Evolutionary conservation across 1,140 invertebrate species (phyloP).

Genomic region (Glomeris maerens): DNA sequence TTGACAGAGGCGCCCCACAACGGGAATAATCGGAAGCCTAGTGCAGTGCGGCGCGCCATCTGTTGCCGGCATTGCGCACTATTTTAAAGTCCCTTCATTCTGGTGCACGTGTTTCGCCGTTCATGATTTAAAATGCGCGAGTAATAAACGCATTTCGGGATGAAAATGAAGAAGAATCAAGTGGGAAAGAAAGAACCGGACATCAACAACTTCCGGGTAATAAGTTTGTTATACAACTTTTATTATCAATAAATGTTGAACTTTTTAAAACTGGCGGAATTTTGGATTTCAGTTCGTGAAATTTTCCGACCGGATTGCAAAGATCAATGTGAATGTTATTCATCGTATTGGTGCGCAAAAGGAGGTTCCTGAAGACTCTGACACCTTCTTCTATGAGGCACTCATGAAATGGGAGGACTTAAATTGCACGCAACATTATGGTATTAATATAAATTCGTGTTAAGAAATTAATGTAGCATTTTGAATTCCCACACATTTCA

Average conservation of each 20-base stretch:
- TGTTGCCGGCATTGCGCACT: too few relatives aligned
- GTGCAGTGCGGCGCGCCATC: too few relatives aligned
- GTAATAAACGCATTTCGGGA: too few relatives aligned
- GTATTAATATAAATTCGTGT: constrained; percentile 23
- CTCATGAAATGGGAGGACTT: constrained; percentile 74
- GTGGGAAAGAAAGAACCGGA: too few relatives aligned
- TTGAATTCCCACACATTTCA: too few relatives aligned
- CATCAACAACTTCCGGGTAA: too few relatives aligned
- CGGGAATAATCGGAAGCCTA: too few relatives aligned
- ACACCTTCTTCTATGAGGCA: constrained; percentile 62
- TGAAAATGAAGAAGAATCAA: too few relatives aligned
- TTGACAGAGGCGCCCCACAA: too few relatives aligned
- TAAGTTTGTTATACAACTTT: background rate
- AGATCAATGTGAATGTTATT: constrained; percentile 64
- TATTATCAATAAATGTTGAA: background rate
- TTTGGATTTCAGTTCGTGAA: constrained; percentile 58
- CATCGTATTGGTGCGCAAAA: constrained; percentile 52
- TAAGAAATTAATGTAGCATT: background rate
- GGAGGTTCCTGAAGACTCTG: constrained; percentile 44
- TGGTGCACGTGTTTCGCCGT: too few relatives aligned
- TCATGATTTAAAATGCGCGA: too few relatives aligned
- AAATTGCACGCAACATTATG: constrained; percentile 68
- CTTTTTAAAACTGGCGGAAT: constrained; percentile 1
- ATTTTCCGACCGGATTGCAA: constrained; percentile 64
- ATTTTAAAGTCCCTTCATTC: too few relatives aligned